Evolutionary conservation across 2,888 invertebrate genomes (phyloP).

Genomic region (Bursaphelenchus okinawaensis): DNA sequence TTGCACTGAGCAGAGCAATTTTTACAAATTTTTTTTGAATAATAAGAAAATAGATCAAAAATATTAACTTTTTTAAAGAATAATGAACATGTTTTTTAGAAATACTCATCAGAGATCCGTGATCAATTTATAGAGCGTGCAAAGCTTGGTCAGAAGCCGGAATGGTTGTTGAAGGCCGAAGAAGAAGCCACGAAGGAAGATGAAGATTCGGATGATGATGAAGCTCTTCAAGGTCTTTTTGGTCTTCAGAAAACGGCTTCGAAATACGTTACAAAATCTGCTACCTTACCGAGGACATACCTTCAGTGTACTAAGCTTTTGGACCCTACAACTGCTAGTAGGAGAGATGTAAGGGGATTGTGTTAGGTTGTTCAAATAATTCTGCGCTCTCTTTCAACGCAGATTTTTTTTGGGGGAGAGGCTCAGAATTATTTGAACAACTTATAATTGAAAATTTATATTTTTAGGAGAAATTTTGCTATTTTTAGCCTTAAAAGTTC

Average conservation of each 20-base stretch:
- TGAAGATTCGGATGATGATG: slow-evolving; percentile 19
- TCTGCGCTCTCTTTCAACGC: background rate
- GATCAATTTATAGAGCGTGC: background rate
- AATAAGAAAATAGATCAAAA: background rate
- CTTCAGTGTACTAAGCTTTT: slow-evolving; percentile 11
- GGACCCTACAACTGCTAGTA: slow-evolving; percentile 22
- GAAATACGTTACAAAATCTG: slow-evolving; percentile 14
- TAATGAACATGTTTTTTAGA: too few species aligned
- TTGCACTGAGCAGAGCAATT: too few species aligned
- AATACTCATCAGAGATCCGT: background rate
- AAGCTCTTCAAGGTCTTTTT: slow-evolving; percentile 4
- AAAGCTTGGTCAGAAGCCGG: background rate
- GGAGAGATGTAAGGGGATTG: slow-evolving; percentile 9
- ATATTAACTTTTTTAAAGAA: background rate
- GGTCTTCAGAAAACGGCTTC: slow-evolving; percentile 16
- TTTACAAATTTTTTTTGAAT: background rate
- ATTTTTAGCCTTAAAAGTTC: too few species aligned
- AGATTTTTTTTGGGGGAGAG: too few species aligned
- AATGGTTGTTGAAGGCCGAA: slow-evolving; percentile 13
- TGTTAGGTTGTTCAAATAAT: background rate
- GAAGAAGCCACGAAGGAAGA: background rate
- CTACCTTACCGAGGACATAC: slow-evolving; percentile 11
- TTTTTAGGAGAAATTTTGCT: too few species aligned
- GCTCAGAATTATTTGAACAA: too few species aligned
- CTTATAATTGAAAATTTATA: too few species aligned